A percentile compares a stretch with the other conserved stretches of the same genome.
Conservation (phyloP, 2,113 vertebrate species). For the Forbesichthys papilliferus region DNA sequence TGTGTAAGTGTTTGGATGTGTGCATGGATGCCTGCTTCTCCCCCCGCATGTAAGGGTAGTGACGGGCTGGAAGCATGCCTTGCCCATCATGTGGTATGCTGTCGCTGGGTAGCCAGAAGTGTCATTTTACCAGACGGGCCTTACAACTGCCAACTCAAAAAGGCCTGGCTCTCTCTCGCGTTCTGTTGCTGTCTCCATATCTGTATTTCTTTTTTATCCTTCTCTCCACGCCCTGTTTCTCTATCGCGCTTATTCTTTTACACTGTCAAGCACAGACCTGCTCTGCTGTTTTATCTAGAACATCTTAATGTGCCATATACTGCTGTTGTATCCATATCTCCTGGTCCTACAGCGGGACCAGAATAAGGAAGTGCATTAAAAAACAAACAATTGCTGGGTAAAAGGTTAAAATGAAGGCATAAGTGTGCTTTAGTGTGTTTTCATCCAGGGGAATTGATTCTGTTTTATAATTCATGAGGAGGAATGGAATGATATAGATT, state of each 20-base stretch:
- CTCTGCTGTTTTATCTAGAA: slow-evolving; percentile 27
- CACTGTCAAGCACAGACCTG: not conserved
- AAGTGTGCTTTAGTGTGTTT: slow-evolving; percentile 61
- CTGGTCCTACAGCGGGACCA: slow-evolving; percentile 1
- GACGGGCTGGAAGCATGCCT: slow-evolving; percentile 53
- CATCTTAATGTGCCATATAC: slow-evolving; percentile 2
- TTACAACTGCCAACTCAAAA: slow-evolving; percentile 29
- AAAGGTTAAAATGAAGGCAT: slow-evolving; percentile 40
- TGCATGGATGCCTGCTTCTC: slow-evolving; percentile 18
- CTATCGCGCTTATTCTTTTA: not conserved
- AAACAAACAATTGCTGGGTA: slow-evolving; percentile 25
- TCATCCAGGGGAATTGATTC: slow-evolving; percentile 65
- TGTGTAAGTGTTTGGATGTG: slow-evolving; percentile 19
- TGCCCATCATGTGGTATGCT: slow-evolving; percentile 59
- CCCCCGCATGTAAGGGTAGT: slow-evolving; percentile 19
- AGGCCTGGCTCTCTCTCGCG: slow-evolving; percentile 11
- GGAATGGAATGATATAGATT: slow-evolving; percentile 66
- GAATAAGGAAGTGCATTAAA: slow-evolving; percentile 4
- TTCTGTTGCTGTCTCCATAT: slow-evolving; percentile 31
- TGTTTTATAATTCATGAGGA: slow-evolving; percentile 69
- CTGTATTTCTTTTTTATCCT: not conserved
- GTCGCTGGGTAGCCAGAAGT: slow-evolving; percentile 51
- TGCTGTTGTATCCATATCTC: slow-evolving; percentile 25
- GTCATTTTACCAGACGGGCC: slow-evolving; percentile 52
- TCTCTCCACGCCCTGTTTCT: not conserved